A percentile compares a stretch with the other conserved stretches of the same genome.
Evolutionary conservation across 2,113 vertebrate species (phyloP).

Genomic region (Sorex fumeus): DNA sequence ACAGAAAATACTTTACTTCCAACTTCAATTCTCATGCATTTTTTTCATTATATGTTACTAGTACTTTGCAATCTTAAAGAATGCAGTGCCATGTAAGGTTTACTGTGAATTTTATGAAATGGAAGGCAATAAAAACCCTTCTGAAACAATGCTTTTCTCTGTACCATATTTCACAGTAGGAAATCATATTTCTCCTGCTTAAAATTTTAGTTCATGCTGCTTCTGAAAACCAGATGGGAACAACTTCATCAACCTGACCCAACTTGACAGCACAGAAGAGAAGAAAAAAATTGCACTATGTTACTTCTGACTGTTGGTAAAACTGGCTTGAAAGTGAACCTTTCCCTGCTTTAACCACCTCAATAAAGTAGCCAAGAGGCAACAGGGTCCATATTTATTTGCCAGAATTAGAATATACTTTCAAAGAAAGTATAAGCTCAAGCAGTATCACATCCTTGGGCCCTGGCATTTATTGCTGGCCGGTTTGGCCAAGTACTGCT

Average conservation of each 20-base stretch:
- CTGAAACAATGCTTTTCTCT: constrained; percentile 26
- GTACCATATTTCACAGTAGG: constrained; percentile 15
- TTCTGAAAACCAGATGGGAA: constrained; percentile 65
- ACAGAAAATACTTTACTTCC: constrained; percentile 63
- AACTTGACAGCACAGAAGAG: constrained; percentile 64
- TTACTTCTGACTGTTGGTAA: constrained; percentile 8
- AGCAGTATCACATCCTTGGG: too few relatives aligned
- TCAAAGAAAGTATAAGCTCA: constrained; percentile 47
- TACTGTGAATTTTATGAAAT: constrained; percentile 53
- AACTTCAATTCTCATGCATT: constrained; percentile 50
- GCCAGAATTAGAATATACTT: constrained; percentile 32
- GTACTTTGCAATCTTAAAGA: constrained; percentile 38
- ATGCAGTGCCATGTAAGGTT: constrained; percentile 14
- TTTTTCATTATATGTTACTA: constrained; percentile 13
- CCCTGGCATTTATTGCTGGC: too few relatives aligned
- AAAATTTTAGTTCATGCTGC: constrained; percentile 52
- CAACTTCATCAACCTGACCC: constrained; percentile 48
- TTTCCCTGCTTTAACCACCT: background rate
- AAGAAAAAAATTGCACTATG: constrained; percentile 56
- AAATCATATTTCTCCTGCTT: constrained; percentile 61
- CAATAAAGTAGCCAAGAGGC: background rate
- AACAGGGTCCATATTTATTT: constrained; percentile 47
- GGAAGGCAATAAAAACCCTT: background rate
- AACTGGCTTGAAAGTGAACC: constrained; percentile 62
- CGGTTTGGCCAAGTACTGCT: too few relatives aligned